phyloP scores from a whole-genome alignment of 2,888 invertebrate species.

The Coenonympha arcania region DNA sequence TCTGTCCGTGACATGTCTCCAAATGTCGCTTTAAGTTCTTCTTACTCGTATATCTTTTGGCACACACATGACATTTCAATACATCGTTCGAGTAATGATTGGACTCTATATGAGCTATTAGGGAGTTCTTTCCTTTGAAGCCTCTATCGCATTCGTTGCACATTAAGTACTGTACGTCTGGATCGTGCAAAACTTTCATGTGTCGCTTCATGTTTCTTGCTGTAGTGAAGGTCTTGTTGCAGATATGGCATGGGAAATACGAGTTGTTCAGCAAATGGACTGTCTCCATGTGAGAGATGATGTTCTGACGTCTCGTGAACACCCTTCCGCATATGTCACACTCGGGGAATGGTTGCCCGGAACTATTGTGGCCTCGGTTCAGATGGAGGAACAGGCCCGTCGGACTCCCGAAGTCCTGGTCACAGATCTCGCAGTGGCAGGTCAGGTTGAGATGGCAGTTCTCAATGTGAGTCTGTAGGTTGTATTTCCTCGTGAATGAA shows the following conservation, averaged over 20 bases:
- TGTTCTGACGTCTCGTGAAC: constrained; percentile 58
- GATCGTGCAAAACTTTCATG: constrained; percentile 48
- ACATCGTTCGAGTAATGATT: constrained; percentile 36
- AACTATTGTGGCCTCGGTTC: constrained; percentile 48
- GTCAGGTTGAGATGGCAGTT: constrained; percentile 50
- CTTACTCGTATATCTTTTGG: constrained; percentile 48
- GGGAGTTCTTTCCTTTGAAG: constrained; percentile 46
- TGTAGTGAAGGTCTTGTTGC: constrained; percentile 49
- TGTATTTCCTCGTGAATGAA: constrained; percentile 55
- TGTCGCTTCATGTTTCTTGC: constrained; percentile 53
- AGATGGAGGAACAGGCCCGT: constrained; percentile 48
- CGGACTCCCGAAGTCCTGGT: constrained; percentile 46
- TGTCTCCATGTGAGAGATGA: constrained; percentile 56
- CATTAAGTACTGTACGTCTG: constrained; percentile 42
- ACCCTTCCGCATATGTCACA: constrained; percentile 58
- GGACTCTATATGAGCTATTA: constrained; percentile 47
- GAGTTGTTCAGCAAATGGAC: constrained; percentile 47
- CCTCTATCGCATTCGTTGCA: constrained; percentile 49
- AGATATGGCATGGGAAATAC: constrained; percentile 42
- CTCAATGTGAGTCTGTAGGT: constrained; percentile 55
- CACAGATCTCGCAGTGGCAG: constrained; percentile 49
- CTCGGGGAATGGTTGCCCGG: constrained; percentile 47
- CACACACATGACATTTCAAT: constrained; percentile 45
- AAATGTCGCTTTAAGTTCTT: constrained; percentile 51
- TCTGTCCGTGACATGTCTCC: constrained; percentile 50